Evolutionary conservation across 1,140 invertebrate genomes (phyloP).

Genomic region (Periplaneta americana): DNA sequence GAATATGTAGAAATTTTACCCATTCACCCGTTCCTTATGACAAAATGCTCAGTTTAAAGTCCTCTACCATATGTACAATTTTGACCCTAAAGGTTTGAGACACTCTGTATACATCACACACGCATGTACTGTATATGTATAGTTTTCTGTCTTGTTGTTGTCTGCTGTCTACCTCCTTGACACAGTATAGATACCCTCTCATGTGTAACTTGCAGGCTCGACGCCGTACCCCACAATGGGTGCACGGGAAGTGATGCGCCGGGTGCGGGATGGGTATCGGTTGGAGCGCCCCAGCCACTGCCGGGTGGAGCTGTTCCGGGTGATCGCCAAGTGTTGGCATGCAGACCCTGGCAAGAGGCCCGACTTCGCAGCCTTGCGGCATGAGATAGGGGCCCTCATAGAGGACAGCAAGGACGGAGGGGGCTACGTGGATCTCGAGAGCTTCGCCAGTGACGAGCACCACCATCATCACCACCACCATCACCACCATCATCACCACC

Average conservation of each 20-base stretch:
- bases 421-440: constrained; percentile 72
- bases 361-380: constrained; percentile 60
- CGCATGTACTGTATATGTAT: no score
- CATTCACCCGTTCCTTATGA: no score
- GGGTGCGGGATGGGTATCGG: constrained; percentile 67
- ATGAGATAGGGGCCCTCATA: constrained; percentile 59
- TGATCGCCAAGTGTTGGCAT: constrained; percentile 71
- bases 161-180: no score
- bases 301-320: constrained; percentile 63
- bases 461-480: neutral
- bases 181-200: no score
- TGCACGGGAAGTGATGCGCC: constrained; percentile 68
- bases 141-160: no score
- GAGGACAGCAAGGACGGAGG: constrained; percentile 63
- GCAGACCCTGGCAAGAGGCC: constrained; percentile 67
- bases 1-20: no score
- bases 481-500: neutral
- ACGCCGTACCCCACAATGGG: constrained; percentile 77
- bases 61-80: no score
- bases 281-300: constrained; percentile 71
- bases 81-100: no score
- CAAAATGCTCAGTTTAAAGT: no score
- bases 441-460: constrained; percentile 48
- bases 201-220: constrained; percentile 50
- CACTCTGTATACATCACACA: no score